These are phyloP conservation scores for Porites evermanni DNA, from an alignment of 92 coral and sea anemone genomes.

Conservation along the genomic window DNA sequence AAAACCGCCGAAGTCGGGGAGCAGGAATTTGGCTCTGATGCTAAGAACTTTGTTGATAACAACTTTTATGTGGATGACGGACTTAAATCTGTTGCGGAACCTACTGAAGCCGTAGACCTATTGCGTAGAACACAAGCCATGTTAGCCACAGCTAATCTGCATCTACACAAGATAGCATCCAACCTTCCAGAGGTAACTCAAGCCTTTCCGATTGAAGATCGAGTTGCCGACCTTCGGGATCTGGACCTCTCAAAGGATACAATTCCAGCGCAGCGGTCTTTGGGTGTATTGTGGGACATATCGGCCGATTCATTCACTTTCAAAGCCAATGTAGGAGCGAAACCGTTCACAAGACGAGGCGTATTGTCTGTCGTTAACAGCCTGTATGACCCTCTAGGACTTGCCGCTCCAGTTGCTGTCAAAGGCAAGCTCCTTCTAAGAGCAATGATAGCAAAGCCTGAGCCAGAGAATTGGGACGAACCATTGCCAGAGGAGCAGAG, in stretches of 20 bases:
- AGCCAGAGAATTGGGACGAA: constrained; percentile 6
- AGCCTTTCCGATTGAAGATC: constrained; percentile 13
- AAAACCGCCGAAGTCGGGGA: constrained; percentile 25
- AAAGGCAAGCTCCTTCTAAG: constrained; percentile 27
- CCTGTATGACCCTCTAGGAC: constrained; percentile 40
- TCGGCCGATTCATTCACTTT: constrained; percentile 32
- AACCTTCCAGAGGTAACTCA: constrained; percentile 18
- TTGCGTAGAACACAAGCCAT: not conserved
- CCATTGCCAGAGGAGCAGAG: constrained; percentile 3
- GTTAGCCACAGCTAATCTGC: constrained; percentile 8
- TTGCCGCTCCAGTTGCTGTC: constrained; percentile 43
- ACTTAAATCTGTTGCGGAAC: not conserved
- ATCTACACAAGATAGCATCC: constrained; percentile 15
- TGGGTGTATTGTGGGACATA: constrained; percentile 41
- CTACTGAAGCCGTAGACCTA: constrained; percentile 8
- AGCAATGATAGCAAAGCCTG: constrained; percentile 3
- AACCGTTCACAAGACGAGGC: constrained; percentile 35
- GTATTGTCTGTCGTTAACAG: constrained; percentile 26
- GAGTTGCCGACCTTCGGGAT: constrained; percentile 1
- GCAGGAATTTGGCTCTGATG: too few relatives aligned
- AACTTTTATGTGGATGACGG: not conserved
- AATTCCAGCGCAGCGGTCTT: constrained; percentile 28
- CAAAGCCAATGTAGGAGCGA: not conserved
- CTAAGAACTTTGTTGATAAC: too few relatives aligned
- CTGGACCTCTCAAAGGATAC: constrained; percentile 20